Base-by-base conservation (phyloP, 2,888 invertebrate genomes). In the Melieria crassipennis region DNA sequence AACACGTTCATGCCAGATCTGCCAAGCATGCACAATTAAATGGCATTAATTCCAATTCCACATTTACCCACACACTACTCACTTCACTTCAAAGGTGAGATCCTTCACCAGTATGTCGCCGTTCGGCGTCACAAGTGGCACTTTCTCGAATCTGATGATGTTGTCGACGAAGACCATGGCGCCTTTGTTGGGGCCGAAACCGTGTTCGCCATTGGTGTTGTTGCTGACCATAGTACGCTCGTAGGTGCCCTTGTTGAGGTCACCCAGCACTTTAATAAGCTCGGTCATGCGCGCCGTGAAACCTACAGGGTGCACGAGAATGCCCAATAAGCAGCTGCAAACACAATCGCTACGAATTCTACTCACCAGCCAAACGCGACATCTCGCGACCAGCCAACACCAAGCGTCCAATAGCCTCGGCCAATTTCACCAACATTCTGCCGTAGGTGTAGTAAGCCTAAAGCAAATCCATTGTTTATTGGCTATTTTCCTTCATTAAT, bases 361-460 rank as follows among this genome's bases (percentile, higher is more conserved):
- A 60, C 70, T 73, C 75, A 0, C 98, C 99, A 45, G 98, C 96
- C 73, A 99, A 88, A 76, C 96, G 91, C 11, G 97, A 97, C 88
- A 99, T 89, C 86, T 99, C 98, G 69, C 98, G 90, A 0, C 98
- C 98, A 1, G 99, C 98, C 76, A 98, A 88, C 3, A 99, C 97
- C 62, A 99, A 89, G 56, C 99, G 91, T 0, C 99, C 99, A 80
- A 99, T 96, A 4, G 99, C 98, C 87, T 98, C 98, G 4, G 99
- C 98, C 88, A 99, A 90, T 83, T 98, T 97, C n/a, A 87, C 83
- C 76, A 87, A 74, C 87, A 87, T 87, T 55, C 99, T 91, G 0
- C 99, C 99, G 88, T 95, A 97, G 16, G 96, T 96, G 88, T 99
- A 99, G 86, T 99, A 99, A 78, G 93, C 92, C 92, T 94, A 83